Percentiles rank a stretch among this genome's conserved stretches.
These are phyloP conservation scores for Spisula solida DNA, from an alignment of 2,888 invertebrate species.

Conservation along the genomic window DNA sequence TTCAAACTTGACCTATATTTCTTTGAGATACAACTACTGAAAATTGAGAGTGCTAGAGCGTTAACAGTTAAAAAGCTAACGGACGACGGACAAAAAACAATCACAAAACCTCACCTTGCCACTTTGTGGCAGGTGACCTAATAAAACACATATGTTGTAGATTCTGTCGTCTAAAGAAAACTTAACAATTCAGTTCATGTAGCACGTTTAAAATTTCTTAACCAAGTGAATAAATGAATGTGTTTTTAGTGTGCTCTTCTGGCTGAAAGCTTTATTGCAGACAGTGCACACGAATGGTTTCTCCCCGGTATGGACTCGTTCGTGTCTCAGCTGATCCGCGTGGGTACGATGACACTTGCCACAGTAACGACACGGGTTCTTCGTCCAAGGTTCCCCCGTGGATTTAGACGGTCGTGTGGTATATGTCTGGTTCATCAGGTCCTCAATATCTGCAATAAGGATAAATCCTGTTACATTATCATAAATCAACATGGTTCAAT, in stretches of 20 bases:
- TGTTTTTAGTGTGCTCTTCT: slow-evolving; percentile 43
- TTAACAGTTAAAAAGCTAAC: too few species aligned
- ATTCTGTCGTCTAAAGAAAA: too few species aligned
- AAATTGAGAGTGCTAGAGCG: too few species aligned
- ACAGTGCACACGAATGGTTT: slow-evolving; percentile 46
- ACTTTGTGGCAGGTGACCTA: too few species aligned
- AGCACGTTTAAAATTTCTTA: too few species aligned
- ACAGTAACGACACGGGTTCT: slow-evolving; percentile 34
- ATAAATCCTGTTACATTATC: not conserved
- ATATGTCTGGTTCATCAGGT: too few species aligned
- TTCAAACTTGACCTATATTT: too few species aligned
- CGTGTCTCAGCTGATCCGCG: slow-evolving; percentile 12
- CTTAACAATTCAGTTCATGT: too few species aligned
- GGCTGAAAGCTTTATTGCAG: slow-evolving; percentile 28
- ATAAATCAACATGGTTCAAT: not conserved
- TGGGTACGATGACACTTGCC: slow-evolving; percentile 24
- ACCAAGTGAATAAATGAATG: slow-evolving; percentile 14
- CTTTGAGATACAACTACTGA: too few species aligned
- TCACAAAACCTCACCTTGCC: too few species aligned
- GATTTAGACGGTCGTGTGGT: not conserved
- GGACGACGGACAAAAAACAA: too few species aligned
- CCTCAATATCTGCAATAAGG: not conserved
- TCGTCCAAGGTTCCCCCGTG: not conserved
- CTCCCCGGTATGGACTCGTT: slow-evolving; percentile 49
- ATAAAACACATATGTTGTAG: too few species aligned